Evolutionary conservation across 2,797 vertebrate species (phyloP), one percentile per base, ranked within the genome.

Genomic region (Pantherophis alleghaniensis): DNA sequence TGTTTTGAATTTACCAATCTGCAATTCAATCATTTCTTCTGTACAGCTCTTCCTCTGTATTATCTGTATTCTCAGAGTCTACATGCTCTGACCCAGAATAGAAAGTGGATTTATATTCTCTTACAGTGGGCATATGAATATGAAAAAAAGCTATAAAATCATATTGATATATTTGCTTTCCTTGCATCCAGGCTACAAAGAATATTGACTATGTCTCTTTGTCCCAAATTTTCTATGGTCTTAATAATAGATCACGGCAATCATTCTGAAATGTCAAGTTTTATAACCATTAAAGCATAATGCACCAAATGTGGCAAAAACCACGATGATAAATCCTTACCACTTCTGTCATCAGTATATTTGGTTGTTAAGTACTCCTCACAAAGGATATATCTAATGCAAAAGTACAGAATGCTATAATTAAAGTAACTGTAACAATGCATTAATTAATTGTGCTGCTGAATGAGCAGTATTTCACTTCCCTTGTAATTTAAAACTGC

Each of bases 141-240:
- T 56, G 59, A 89, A 91, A 89, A 89, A 59, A 53, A 91, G 69
- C 51, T 89, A 63, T 89, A 91, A 91, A 91, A 83, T 74, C 32
- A 56, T 91, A 91, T 51, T 91, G 91, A 37, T 69, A 89, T 91
- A 88, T 92, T 91, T 94, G 59, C 63, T 89, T 92, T 91, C 37
- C 37, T 91, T 91, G 86, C 61, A 88, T 91, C 63, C 91, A 91
- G 86, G 59, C 59, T 94, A 57, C 86, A 60, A 92, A 91, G 66
- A 91, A 66, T 86, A 94, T 88, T 91, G 66, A 92, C 89, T 91
- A 20, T 88, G 59, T 87, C 66, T 90, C 86, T 92, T 94, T 92
- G 57, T 32, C 20, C 83, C 53, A 86, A 89, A 91, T 92, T 92
- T 83, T 92, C 10, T 51, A 63, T 83, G 28, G 51, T 66, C 88